Percentiles rank a stretch among this genome's conserved stretches.
Conservation (phyloP, 2,797 vertebrate species). For the Brachyrhaphis roseni region DNA sequence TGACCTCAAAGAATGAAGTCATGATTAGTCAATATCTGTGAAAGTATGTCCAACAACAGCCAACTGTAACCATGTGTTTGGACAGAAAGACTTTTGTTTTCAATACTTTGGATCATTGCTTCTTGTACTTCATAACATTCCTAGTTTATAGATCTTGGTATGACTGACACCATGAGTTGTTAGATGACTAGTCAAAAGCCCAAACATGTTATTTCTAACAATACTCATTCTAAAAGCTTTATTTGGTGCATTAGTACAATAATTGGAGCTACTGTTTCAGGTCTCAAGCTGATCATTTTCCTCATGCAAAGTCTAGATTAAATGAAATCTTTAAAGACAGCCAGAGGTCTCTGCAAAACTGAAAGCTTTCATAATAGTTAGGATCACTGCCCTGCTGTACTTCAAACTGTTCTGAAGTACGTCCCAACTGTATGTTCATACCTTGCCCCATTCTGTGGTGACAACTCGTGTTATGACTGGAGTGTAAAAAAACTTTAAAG, state of each 20-base stretch:
- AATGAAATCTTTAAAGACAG: neutral
- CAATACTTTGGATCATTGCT: neutral
- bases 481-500: constrained; percentile 15
- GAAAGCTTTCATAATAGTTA: constrained; percentile 9
- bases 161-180: neutral
- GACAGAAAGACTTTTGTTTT: neutral
- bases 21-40: neutral
- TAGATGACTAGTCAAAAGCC: neutral
- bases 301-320: neutral
- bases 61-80: neutral
- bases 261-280: neutral
- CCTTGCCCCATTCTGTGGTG: constrained; percentile 1
- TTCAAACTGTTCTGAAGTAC: constrained; percentile 11
- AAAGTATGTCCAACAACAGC: neutral
- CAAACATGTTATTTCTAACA: neutral
- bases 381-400: constrained; percentile 1
- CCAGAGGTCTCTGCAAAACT: neutral
- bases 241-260: neutral
- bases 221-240: neutral
- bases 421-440: neutral
- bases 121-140: neutral
- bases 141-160: neutral
- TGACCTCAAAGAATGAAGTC: neutral
- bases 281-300: neutral
- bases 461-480: constrained; percentile 15